These are phyloP conservation scores for Scelioninae gen. 1 DNA, from an alignment of 2,888 invertebrate species.

Conservation along the genomic window DNA sequence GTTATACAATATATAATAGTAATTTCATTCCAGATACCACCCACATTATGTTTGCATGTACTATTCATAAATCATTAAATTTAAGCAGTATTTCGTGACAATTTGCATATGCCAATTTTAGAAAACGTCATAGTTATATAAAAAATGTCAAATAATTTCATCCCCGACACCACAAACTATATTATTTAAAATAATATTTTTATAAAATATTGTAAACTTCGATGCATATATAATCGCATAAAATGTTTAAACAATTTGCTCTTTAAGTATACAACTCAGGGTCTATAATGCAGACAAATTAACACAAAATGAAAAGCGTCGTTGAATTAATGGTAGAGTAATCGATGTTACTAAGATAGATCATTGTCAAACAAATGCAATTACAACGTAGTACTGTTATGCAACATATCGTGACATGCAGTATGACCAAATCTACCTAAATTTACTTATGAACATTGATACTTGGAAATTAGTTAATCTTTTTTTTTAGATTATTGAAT, in stretches of 20 bases:
- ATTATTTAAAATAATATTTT: neutral
- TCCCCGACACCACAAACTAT: neutral
- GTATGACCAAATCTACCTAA: neutral
- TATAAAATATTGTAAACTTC: neutral
- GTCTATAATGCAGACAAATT: too few relatives aligned
- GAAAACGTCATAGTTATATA: conserved; percentile 2
- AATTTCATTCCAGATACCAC: neutral
- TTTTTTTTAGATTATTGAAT: too few relatives aligned
- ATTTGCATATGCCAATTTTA: neutral
- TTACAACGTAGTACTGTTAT: conserved; percentile 34
- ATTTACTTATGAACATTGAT: neutral
- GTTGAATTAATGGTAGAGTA: neutral
- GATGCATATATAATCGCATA: too few relatives aligned
- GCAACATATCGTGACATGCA: conserved; percentile 46
- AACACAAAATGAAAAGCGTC: neutral
- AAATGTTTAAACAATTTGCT: too few relatives aligned
- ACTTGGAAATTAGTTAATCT: neutral
- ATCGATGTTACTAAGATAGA: conserved; percentile 30
- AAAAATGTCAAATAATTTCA: conserved; percentile 20
- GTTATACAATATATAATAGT: neutral
- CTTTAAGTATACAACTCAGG: too few relatives aligned
- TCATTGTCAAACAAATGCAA: conserved; percentile 37
- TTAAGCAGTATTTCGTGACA: conserved; percentile 2
- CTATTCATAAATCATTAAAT: neutral
- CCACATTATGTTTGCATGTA: neutral